Percentiles rank a stretch among this genome's conserved stretches.
Evolutionary conservation across 1,140 invertebrate genomes (phyloP).

Genomic region (Liolophura sinensis): DNA sequence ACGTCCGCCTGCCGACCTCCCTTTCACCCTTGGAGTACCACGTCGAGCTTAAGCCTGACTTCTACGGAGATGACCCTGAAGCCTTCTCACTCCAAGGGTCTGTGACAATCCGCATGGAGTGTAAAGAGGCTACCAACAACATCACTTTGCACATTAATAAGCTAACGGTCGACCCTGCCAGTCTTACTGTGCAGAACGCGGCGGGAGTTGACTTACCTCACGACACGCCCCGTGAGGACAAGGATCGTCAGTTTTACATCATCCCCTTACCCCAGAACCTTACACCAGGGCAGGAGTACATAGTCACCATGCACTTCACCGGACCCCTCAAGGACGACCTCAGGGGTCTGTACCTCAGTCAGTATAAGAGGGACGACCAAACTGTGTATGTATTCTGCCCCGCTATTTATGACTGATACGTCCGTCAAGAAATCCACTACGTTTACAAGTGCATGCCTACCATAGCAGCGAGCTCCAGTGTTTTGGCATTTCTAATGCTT

Average conservation of each 20-base stretch:
- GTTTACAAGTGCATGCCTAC: too few species aligned
- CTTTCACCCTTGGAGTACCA: slow-evolving; percentile 36
- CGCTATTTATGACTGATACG: too few species aligned
- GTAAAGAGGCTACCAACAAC: slow-evolving; percentile 63
- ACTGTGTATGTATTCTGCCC: slow-evolving; percentile 17
- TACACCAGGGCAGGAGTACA: slow-evolving; percentile 62
- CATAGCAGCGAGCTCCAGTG: too few species aligned
- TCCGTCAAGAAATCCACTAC: too few species aligned
- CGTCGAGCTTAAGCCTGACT: slow-evolving; percentile 36
- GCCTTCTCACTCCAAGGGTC: slow-evolving; percentile 67
- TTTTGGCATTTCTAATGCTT: too few species aligned
- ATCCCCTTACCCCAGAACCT: slow-evolving; percentile 64
- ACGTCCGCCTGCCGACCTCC: slow-evolving; percentile 29
- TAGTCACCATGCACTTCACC: slow-evolving; percentile 67
- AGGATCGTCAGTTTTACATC: slow-evolving; percentile 68
- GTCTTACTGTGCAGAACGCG: not conserved
- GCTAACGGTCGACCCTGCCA: not conserved
- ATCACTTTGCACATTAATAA: slow-evolving; percentile 68
- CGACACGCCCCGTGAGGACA: slow-evolving; percentile 56
- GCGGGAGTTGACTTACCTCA: slow-evolving; percentile 7
- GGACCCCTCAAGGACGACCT: slow-evolving; percentile 73
- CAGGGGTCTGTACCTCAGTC: slow-evolving; percentile 27
- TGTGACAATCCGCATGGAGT: slow-evolving; percentile 70
- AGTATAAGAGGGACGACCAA: slow-evolving; percentile 15
- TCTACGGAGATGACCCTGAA: slow-evolving; percentile 24